A percentile compares a stretch with the other conserved stretches of the same genome.
Evolutionary conservation across 2,888 invertebrate genomes (phyloP).

Genomic region (Drosophila falleni): DNA sequence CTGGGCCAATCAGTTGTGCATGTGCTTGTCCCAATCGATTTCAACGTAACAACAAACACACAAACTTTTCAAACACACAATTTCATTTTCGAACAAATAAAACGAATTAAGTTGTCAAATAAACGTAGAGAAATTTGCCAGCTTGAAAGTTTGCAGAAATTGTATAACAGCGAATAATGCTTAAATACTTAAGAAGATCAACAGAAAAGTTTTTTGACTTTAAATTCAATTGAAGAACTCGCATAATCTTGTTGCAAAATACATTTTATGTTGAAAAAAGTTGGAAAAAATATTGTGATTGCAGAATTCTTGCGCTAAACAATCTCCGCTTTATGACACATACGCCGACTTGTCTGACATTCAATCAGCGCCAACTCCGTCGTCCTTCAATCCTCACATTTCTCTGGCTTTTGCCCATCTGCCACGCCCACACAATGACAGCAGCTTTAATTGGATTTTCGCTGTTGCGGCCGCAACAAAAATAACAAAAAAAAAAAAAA

Average conservation of each 20-base stretch:
- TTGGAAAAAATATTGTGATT: conserved; percentile 15
- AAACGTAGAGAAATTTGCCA: conserved; percentile 7
- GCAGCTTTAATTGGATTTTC: conserved; percentile 81
- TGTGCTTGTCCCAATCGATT: conserved; percentile 40
- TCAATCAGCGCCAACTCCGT: conserved; percentile 68
- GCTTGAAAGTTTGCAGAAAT: neutral
- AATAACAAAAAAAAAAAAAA: conserved; percentile 34
- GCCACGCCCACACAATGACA: conserved; percentile 74
- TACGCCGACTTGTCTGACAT: conserved; percentile 74
- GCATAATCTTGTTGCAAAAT: neutral
- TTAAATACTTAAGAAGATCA: conserved; percentile 12
- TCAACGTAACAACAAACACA: conserved; percentile 4
- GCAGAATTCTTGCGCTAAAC: conserved; percentile 50
- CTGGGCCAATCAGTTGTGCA: conserved; percentile 49
- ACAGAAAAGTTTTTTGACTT: conserved; percentile 3
- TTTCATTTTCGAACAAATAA: conserved; percentile 6
- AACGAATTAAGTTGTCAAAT: conserved; percentile 20
- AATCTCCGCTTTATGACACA: conserved; percentile 80
- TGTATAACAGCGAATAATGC: neutral
- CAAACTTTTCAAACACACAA: neutral
- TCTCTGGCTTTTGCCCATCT: conserved; percentile 3
- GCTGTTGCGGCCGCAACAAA: conserved; percentile 62
- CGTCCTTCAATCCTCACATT: neutral
- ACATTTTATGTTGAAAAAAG: neutral
- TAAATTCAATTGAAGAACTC: conserved; percentile 1